Conservation (phyloP, 2,113 vertebrate species). For the Archilochus colubris region DNA sequence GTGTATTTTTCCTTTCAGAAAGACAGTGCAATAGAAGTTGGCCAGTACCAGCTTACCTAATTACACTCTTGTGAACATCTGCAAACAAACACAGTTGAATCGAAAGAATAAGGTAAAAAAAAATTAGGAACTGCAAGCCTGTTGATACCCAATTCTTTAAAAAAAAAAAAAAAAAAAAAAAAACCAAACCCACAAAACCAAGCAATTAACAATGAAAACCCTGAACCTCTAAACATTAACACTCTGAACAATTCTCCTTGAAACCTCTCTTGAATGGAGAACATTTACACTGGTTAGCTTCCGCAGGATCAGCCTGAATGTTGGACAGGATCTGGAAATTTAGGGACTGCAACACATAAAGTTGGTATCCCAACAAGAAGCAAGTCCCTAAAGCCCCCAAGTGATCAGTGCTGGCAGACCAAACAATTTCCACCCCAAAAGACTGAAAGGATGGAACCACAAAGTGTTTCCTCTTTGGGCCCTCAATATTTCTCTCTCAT, state of each 20-base stretch:
- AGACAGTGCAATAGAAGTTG: background rate
- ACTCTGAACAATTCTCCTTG: background rate
- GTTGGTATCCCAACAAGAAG: background rate
- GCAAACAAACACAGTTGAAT: background rate
- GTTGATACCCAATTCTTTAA: background rate
- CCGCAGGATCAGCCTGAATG: background rate
- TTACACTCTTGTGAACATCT: constrained; percentile 11
- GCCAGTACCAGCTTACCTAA: background rate
- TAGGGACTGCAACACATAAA: background rate
- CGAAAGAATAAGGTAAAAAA: background rate
- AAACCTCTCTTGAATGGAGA: background rate
- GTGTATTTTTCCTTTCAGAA: constrained; percentile 23
- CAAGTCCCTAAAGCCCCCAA: background rate
- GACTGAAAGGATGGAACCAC: background rate
- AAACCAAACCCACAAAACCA: background rate
- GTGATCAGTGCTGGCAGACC: background rate
- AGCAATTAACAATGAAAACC: background rate
- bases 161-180: background rate
- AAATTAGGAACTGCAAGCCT: background rate
- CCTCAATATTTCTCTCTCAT: background rate
- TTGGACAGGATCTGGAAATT: background rate
- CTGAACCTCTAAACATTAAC: background rate
- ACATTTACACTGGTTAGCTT: background rate
- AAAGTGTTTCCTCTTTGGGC: background rate
- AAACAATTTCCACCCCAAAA: background rate